A percentile compares a stretch with the other conserved stretches of the same genome.
Evolutionary conservation across 2,888 invertebrate species (phyloP).

Genomic region (Boloria euphrosyne): DNA sequence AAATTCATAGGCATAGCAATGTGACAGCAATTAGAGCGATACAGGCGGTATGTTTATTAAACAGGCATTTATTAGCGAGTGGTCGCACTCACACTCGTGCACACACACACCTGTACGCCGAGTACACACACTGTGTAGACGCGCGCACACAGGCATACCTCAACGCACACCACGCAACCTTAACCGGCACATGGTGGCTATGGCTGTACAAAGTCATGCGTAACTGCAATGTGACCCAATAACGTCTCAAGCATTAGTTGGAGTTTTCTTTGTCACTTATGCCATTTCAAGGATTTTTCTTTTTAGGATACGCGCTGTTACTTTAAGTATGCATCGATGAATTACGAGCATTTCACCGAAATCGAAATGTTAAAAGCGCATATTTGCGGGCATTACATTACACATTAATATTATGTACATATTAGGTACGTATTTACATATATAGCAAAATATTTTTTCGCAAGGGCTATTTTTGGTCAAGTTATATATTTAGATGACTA

Average conservation of each 20-base stretch:
- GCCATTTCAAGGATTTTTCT: background rate
- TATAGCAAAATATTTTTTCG: too few species aligned
- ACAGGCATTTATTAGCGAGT: constrained; percentile 26
- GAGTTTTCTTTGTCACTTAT: background rate
- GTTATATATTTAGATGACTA: too few species aligned
- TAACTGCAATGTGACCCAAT: constrained; percentile 24
- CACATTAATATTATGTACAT: too few species aligned
- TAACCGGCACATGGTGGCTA: too few species aligned
- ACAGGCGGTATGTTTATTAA: constrained; percentile 29
- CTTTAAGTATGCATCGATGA: too few species aligned
- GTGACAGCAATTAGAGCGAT: constrained; percentile 35
- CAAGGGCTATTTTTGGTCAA: too few species aligned
- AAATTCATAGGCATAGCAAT: constrained; percentile 37
- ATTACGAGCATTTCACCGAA: too few species aligned
- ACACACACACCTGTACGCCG: background rate
- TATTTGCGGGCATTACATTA: too few species aligned
- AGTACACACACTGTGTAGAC: background rate
- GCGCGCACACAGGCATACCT: background rate
- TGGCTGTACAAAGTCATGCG: constrained; percentile 14
- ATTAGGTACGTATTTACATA: too few species aligned
- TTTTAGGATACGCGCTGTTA: too few species aligned
- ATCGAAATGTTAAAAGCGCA: too few species aligned
- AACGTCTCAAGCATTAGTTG: background rate
- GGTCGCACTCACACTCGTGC: constrained; percentile 2
- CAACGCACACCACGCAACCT: background rate